Conservation (phyloP, 2,113 vertebrate genomes). For the Pantherophis guttatus region DNA sequence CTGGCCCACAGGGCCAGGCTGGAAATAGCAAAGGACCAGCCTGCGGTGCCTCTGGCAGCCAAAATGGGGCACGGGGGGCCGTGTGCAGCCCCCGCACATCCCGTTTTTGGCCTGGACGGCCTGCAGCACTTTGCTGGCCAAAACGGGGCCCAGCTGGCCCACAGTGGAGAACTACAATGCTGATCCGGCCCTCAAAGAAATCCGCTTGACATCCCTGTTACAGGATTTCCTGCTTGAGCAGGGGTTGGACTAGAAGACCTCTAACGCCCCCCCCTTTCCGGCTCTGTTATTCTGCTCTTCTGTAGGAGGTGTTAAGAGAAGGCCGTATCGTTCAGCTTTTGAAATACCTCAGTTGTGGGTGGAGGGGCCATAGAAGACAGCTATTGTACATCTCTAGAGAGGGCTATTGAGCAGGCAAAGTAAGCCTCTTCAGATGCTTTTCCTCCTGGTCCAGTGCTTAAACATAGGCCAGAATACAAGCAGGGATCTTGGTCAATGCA, state of each 20-base stretch:
- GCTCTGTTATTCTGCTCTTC: background rate
- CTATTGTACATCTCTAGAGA: background rate
- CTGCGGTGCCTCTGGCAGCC: no score
- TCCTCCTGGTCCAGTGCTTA: background rate
- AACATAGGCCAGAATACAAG: background rate
- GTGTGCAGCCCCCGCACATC: accelerated
- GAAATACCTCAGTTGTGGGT: background rate
- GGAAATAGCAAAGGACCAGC: no score
- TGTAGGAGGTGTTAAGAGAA: background rate
- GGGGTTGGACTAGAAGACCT: background rate
- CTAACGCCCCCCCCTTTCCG: background rate
- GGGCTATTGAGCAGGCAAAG: background rate
- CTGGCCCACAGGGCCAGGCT: no score
- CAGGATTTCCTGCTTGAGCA: background rate
- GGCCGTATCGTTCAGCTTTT: background rate
- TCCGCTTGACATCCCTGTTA: background rate
- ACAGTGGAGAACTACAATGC: no score
- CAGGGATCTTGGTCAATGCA: background rate
- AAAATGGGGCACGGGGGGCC: no score
- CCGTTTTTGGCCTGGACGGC: no score
- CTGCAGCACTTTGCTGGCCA: no score
- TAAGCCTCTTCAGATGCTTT: background rate
- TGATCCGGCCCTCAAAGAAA: no score
- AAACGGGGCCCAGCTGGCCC: no score
- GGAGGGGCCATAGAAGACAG: background rate